A percentile compares a stretch with the other conserved stretches of the same genome.
These are phyloP conservation scores for Palythoa caribaeorum DNA, from an alignment of 92 coral and sea anemone genomes.

Conservation along the genomic window DNA sequence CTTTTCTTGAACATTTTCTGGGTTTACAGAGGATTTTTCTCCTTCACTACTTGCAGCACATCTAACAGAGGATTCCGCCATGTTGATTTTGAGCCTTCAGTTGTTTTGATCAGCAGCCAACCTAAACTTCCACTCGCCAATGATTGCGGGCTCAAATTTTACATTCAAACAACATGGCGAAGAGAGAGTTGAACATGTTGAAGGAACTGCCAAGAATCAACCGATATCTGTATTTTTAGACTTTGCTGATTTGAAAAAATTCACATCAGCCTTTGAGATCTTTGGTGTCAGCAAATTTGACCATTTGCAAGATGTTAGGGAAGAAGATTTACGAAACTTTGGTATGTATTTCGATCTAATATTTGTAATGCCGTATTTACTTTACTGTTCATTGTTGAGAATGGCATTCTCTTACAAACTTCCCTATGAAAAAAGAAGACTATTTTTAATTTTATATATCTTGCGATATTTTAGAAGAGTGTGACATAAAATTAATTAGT, in stretches of 20 bases:
- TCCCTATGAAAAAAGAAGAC: conserved; percentile 11
- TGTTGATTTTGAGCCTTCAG: conserved; percentile 42
- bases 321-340: conserved; percentile 59
- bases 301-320: conserved; percentile 60
- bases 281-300: conserved; percentile 67
- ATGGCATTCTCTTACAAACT: conserved; percentile 26
- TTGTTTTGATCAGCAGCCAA: conserved; percentile 47
- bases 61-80: conserved; percentile 53
- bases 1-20: conserved; percentile 61
- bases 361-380: conserved; percentile 34
- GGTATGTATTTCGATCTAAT: conserved; percentile 55
- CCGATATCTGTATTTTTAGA: conserved; percentile 44
- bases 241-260: conserved; percentile 48
- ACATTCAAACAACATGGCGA: conserved; percentile 44
- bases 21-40: conserved; percentile 21
- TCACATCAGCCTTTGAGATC: conserved; percentile 47
- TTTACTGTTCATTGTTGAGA: conserved; percentile 22
- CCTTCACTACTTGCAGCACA: conserved; percentile 35
- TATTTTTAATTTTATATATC: conserved; percentile 15
- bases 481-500: conserved; percentile 33
- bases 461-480: conserved; percentile 25
- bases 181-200: conserved; percentile 29
- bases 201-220: conserved; percentile 37
- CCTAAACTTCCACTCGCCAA: conserved; percentile 32
- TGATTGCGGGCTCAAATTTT: conserved; percentile 34